Evolutionary conservation across 2,797 vertebrate species (phyloP).

Genomic region (Tenualosa ilisha): DNA sequence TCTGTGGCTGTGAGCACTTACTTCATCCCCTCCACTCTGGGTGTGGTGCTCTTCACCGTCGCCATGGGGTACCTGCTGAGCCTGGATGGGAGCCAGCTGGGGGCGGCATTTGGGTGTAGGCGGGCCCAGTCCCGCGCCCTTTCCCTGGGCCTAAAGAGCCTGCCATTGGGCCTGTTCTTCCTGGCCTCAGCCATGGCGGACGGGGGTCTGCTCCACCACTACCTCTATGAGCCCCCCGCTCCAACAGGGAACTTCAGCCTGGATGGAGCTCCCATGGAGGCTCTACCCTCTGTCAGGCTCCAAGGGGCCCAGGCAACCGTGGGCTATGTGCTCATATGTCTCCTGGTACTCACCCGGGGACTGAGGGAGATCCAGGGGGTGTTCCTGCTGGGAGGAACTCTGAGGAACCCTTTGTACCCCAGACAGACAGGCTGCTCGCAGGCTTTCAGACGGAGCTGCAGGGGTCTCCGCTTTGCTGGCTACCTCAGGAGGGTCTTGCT

Average conservation of each 20-base stretch:
- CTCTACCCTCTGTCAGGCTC: background rate
- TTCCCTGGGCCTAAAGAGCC: constrained; percentile 64
- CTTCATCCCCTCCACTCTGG: constrained; percentile 89
- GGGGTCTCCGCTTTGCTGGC: constrained; percentile 81
- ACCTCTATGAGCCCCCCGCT: constrained; percentile 58
- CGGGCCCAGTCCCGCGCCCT: constrained; percentile 48
- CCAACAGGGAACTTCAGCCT: constrained; percentile 50
- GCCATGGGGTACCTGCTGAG: constrained; percentile 92
- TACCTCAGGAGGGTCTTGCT: constrained; percentile 86
- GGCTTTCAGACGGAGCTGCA: constrained; percentile 84
- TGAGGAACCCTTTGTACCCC: constrained; percentile 93
- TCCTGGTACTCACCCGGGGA: constrained; percentile 80
- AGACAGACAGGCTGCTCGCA: constrained; percentile 84
- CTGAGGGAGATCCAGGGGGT: constrained; percentile 90
- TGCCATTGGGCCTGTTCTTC: constrained; percentile 78
- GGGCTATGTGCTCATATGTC: constrained; percentile 82
- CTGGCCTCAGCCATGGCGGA: constrained; percentile 80
- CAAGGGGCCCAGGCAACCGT: constrained; percentile 77
- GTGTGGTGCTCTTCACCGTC: constrained; percentile 89
- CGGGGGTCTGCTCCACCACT: constrained; percentile 82
- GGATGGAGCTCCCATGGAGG: background rate
- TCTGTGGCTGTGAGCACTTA: constrained; percentile 82
- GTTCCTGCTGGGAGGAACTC: constrained; percentile 86
- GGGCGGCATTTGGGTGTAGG: constrained; percentile 64
- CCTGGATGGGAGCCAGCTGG: constrained; percentile 86